Conservation (phyloP, 2,797 vertebrate genomes). For the Sandelia bainsii region DNA sequence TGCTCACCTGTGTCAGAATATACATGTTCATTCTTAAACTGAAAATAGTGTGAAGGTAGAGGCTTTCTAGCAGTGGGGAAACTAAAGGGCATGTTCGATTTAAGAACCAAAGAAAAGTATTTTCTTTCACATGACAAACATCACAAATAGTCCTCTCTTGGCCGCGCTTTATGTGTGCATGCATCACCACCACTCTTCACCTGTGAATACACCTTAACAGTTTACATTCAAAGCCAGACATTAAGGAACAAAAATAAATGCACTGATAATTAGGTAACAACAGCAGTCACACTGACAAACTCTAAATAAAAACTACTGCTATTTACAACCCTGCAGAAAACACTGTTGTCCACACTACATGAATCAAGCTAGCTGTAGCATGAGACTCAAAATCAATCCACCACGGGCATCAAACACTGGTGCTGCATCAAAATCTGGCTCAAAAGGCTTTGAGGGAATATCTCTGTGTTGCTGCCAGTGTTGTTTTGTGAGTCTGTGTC, state of each 20-base stretch:
- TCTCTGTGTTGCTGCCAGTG: too few relatives aligned
- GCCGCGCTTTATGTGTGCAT: neutral
- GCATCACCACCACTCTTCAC: neutral
- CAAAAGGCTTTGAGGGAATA: too few relatives aligned
- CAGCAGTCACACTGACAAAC: conserved; percentile 16
- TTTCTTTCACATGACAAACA: conserved; percentile 13
- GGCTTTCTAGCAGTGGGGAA: conserved; percentile 2
- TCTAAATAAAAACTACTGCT: neutral
- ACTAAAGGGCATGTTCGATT: conserved; percentile 12
- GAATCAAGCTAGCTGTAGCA: too few relatives aligned
- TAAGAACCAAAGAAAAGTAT: neutral
- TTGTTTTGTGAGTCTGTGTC: too few relatives aligned
- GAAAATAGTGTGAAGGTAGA: neutral
- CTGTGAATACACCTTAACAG: neutral
- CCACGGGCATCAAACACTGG: too few relatives aligned
- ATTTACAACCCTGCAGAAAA: conserved; percentile 11
- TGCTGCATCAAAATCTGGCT: too few relatives aligned
- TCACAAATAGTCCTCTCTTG: conserved; percentile 2
- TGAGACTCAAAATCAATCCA: too few relatives aligned
- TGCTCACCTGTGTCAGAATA: too few relatives aligned
- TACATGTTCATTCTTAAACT: too few relatives aligned
- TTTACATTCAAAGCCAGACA: conserved; percentile 12
- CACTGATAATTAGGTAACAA: conserved; percentile 12
- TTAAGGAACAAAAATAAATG: neutral
- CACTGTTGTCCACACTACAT: conserved; percentile 27